Conservation (phyloP, 2,888 invertebrate species). For the Latrodectus elegans region DNA sequence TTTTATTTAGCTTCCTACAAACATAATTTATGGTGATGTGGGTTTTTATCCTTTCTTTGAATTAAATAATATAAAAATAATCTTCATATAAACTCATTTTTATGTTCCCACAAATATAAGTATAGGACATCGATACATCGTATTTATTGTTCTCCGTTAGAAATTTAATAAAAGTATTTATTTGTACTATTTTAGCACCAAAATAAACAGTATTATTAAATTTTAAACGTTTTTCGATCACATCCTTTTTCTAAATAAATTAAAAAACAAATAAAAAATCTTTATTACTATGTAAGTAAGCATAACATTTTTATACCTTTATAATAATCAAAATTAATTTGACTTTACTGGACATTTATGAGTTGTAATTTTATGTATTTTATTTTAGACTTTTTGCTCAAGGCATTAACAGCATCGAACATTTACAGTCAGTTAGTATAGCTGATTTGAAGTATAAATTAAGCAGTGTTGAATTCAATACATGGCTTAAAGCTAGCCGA, state of each 20-base stretch:
- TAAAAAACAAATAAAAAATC: too few relatives aligned
- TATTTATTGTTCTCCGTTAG: background rate
- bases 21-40: background rate
- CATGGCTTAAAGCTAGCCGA: slow-evolving; percentile 27
- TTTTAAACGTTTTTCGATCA: too few relatives aligned
- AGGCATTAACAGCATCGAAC: slow-evolving; percentile 24
- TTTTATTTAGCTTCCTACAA: background rate
- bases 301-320: too few relatives aligned
- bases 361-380: too few relatives aligned
- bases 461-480: slow-evolving; percentile 5
- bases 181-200: too few relatives aligned
- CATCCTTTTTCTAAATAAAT: too few relatives aligned
- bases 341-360: too few relatives aligned
- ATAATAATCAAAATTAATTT: too few relatives aligned
- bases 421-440: background rate
- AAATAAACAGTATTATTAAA: too few relatives aligned
- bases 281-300: too few relatives aligned
- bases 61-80: too few relatives aligned
- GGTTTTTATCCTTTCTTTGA: background rate
- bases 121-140: background rate
- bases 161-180: too few relatives aligned
- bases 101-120: background rate
- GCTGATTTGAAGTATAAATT: slow-evolving; percentile 15
- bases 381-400: slow-evolving; percentile 21
- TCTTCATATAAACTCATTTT: background rate